phyloP scores from a whole-genome alignment of 2,888 invertebrate genomes.

The Sialis lutaria region DNA sequence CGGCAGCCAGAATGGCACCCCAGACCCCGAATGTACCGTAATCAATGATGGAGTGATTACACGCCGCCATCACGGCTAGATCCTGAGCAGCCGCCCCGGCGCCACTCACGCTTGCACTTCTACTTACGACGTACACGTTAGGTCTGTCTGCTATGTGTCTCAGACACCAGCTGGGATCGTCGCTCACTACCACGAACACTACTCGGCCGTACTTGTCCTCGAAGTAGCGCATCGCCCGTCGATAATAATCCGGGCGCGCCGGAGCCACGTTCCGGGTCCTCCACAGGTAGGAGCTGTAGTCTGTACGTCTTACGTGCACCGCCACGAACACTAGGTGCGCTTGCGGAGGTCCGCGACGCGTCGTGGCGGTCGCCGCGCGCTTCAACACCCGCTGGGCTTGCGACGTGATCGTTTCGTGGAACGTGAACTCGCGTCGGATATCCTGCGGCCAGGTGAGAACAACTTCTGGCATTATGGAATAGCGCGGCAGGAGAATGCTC shows the following conservation, averaged over 20 bases:
- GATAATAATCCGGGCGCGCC: slow-evolving; percentile 24
- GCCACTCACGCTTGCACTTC: slow-evolving; percentile 10
- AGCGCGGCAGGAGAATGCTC: slow-evolving; percentile 34
- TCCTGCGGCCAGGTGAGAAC: slow-evolving; percentile 36
- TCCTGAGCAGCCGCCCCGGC: slow-evolving; percentile 25
- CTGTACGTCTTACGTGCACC: slow-evolving; percentile 36
- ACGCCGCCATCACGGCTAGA: slow-evolving; percentile 29
- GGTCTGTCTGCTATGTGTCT: slow-evolving; percentile 19
- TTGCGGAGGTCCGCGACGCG: slow-evolving; percentile 9
- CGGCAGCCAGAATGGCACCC: slow-evolving; percentile 31
- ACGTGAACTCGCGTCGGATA: slow-evolving; percentile 34
- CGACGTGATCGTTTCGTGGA: slow-evolving; percentile 27
- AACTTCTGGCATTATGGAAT: slow-evolving; percentile 32
- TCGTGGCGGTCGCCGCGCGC: slow-evolving; percentile 16
- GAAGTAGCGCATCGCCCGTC: slow-evolving; percentile 26
- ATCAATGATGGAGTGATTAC: slow-evolving; percentile 33
- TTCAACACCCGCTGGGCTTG: slow-evolving; percentile 28
- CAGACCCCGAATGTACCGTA: slow-evolving; percentile 33
- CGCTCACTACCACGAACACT: slow-evolving; percentile 28
- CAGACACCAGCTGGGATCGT: slow-evolving; percentile 30
- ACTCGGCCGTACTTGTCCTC: slow-evolving; percentile 22
- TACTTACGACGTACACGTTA: slow-evolving; percentile 25
- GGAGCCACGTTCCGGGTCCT: slow-evolving; percentile 27
- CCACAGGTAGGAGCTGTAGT: slow-evolving; percentile 35
- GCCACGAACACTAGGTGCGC: slow-evolving; percentile 27